phyloP scores from a whole-genome alignment of 2,797 vertebrate genomes.

The Bradypodion pumilum region DNA sequence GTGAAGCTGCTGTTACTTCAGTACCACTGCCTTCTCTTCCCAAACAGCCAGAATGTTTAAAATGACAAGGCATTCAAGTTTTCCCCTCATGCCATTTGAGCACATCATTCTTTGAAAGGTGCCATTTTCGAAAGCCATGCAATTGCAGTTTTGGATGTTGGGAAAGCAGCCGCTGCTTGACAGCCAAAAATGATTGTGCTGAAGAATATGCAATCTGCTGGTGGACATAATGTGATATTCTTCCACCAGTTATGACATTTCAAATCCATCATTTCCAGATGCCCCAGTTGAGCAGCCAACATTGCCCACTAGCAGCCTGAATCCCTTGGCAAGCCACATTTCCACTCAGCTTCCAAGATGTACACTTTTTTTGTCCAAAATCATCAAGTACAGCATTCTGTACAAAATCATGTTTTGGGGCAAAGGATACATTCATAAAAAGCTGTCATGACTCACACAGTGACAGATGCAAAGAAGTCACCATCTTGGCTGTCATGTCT shows the following conservation, averaged over 20 bases:
- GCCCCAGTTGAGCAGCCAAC: constrained; percentile 24
- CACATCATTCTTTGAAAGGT: constrained; percentile 2
- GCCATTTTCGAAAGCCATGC: not conserved
- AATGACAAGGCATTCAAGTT: not conserved
- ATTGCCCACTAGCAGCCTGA: constrained; percentile 3
- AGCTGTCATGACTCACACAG: not conserved
- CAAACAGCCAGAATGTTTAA: not conserved
- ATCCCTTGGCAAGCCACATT: not conserved
- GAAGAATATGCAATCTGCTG: constrained; percentile 42
- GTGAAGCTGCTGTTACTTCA: not conserved
- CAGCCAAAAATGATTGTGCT: constrained; percentile 17
- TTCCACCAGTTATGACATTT: constrained; percentile 11
- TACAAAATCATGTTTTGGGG: not conserved
- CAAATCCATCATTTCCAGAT: constrained; percentile 6
- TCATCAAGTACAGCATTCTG: not conserved
- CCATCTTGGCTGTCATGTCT: not conserved
- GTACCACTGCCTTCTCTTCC: not conserved
- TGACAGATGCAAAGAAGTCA: not conserved
- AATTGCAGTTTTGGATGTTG: constrained; percentile 4
- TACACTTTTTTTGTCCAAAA: not conserved
- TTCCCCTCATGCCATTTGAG: not conserved
- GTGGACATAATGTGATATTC: constrained; percentile 36
- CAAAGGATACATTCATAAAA: not conserved
- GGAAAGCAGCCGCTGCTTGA: constrained; percentile 13
- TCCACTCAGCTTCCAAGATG: not conserved